Evolutionary conservation across 2,113 vertebrate species (phyloP).

Genomic region (Stigmatopora nigra): DNA sequence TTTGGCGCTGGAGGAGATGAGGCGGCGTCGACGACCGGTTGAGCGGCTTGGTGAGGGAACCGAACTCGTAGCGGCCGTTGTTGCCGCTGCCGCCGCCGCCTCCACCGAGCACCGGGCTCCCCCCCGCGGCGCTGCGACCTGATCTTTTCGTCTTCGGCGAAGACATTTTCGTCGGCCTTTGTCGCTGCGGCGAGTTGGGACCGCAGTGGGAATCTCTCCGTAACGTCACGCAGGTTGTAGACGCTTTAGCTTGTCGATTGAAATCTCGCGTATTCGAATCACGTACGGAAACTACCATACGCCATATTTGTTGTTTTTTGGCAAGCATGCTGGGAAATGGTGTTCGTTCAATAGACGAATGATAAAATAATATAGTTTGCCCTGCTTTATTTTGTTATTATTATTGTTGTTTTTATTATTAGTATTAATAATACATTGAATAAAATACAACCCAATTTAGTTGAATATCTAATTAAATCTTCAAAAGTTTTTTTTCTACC

Average conservation of each 20-base stretch:
- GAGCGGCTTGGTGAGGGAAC: slow-evolving; percentile 67
- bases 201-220: slow-evolving; percentile 14
- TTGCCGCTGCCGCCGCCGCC: slow-evolving; percentile 25
- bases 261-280: slow-evolving; percentile 34
- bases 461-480: too few species aligned
- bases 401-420: too few species aligned
- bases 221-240: slow-evolving; percentile 14
- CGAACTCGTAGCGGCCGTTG: slow-evolving; percentile 77
- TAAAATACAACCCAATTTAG: too few species aligned
- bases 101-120: slow-evolving; percentile 53
- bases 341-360: slow-evolving; percentile 13
- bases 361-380: background rate
- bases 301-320: slow-evolving; percentile 59
- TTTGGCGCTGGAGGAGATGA: slow-evolving; percentile 63
- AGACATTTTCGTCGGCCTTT: slow-evolving; percentile 52
- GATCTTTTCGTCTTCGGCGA: slow-evolving; percentile 70
- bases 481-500: too few species aligned
- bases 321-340: slow-evolving; percentile 43
- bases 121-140: slow-evolving; percentile 49
- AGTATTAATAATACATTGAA: too few species aligned
- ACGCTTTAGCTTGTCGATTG: slow-evolving; percentile 39
- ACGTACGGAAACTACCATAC: slow-evolving; percentile 19
- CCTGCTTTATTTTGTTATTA: background rate
- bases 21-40: slow-evolving; percentile 60
- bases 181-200: background rate